Conservation (phyloP, 2,888 invertebrate species). For the Nemotelus pantherinus region DNA sequence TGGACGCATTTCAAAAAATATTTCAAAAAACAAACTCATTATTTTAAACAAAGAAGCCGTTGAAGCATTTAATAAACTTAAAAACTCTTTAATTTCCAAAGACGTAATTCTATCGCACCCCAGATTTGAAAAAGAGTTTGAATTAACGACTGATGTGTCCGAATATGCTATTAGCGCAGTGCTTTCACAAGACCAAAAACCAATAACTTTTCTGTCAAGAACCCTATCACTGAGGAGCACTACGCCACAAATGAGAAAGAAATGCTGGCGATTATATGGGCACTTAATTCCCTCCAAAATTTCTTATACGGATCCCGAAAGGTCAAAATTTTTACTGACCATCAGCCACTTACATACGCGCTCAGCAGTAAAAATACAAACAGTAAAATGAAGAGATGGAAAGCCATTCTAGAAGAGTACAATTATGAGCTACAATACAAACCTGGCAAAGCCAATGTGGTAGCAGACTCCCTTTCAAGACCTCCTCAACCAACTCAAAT, state of each 20-base stretch:
- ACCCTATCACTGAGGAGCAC: constrained; percentile 18
- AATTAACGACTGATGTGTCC: constrained; percentile 23
- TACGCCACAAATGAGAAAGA: constrained; percentile 41
- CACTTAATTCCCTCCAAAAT: constrained; percentile 26
- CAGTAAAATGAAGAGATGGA: constrained; percentile 51
- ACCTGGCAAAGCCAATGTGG: constrained; percentile 46
- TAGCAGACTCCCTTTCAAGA: constrained; percentile 47
- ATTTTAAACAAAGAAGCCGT: not conserved
- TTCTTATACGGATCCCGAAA: constrained; percentile 15
- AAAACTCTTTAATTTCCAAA: constrained; percentile 12
- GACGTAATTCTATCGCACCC: constrained; percentile 8
- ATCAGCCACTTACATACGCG: constrained; percentile 47
- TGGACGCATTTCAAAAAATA: constrained; percentile 21
- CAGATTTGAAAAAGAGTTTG: not conserved
- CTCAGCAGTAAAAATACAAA: constrained; percentile 51
- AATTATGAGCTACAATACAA: constrained; percentile 40
- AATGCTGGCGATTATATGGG: constrained; percentile 38
- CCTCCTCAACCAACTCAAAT: constrained; percentile 22
- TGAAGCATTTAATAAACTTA: constrained; percentile 14
- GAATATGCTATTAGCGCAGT: constrained; percentile 28
- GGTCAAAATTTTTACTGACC: constrained; percentile 35
- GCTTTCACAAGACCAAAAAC: constrained; percentile 21
- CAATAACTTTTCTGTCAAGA: constrained; percentile 18
- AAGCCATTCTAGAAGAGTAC: constrained; percentile 48
- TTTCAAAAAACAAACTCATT: constrained; percentile 21